Percentiles rank a stretch among this genome's conserved stretches.
Evolutionary conservation across 2,888 invertebrate genomes (phyloP).

Genomic region (Apeira syringaria): DNA sequence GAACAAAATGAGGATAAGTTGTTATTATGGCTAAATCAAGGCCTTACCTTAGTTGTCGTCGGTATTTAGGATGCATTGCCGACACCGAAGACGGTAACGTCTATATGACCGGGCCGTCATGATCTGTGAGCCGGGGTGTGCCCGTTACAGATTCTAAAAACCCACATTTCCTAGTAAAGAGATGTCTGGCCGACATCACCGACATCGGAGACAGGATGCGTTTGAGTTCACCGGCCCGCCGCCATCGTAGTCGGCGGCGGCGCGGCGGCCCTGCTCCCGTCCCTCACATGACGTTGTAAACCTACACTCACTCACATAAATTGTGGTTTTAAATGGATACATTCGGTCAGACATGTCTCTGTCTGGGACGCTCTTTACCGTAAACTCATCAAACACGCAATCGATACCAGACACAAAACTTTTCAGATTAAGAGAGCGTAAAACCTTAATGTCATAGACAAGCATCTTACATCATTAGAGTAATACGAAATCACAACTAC

Average conservation of each 20-base stretch:
- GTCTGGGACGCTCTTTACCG: slow-evolving; percentile 33
- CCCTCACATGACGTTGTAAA: slow-evolving; percentile 55
- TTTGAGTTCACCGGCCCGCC: slow-evolving; percentile 58
- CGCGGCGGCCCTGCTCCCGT: slow-evolving; percentile 47
- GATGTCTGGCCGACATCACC: slow-evolving; percentile 66
- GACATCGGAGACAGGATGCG: slow-evolving; percentile 73
- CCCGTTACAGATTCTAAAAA: slow-evolving; percentile 74
- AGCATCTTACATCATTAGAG: slow-evolving; percentile 32
- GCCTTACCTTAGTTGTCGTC: slow-evolving; percentile 34
- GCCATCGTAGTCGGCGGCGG: slow-evolving; percentile 6
- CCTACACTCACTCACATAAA: slow-evolving; percentile 62
- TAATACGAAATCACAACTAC: slow-evolving; percentile 30
- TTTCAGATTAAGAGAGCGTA: slow-evolving; percentile 18
- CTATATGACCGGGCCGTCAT: slow-evolving; percentile 65
- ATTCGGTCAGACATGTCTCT: slow-evolving; percentile 39
- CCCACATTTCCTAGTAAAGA: slow-evolving; percentile 74
- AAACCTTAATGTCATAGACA: slow-evolving; percentile 3
- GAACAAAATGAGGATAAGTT: slow-evolving; percentile 32
- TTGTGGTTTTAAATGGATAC: slow-evolving; percentile 64
- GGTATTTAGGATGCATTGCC: slow-evolving; percentile 45
- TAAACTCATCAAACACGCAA: slow-evolving; percentile 24
- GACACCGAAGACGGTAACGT: slow-evolving; percentile 48
- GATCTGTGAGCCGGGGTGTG: slow-evolving; percentile 61
- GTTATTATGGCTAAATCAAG: slow-evolving; percentile 43
- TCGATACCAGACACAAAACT: slow-evolving; percentile 13